Evolutionary conservation across 2,113 vertebrate genomes (phyloP).

Genomic region (Istiophorus platypterus): DNA sequence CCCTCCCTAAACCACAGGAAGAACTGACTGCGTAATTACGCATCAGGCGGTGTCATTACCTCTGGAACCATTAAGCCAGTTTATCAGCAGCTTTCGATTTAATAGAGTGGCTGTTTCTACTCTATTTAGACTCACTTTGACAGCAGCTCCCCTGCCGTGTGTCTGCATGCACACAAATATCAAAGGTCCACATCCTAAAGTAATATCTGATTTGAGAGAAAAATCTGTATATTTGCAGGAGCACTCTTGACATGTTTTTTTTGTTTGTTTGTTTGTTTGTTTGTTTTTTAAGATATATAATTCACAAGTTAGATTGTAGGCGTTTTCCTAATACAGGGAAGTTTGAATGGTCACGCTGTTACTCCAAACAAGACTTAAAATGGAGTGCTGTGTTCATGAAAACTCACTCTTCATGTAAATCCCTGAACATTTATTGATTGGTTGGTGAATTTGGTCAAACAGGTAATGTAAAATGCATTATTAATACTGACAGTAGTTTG

Average conservation of each 20-base stretch:
- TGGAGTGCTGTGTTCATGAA: background rate
- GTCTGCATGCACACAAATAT: conserved; percentile 1
- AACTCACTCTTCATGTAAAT: background rate
- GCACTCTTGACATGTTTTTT: background rate
- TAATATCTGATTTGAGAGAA: background rate
- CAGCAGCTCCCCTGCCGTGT: background rate
- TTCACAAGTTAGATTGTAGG: background rate
- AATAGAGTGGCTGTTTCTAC: background rate
- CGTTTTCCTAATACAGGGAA: background rate
- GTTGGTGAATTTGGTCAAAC: background rate
- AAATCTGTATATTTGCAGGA: background rate
- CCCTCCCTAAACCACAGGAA: background rate
- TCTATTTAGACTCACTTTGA: background rate
- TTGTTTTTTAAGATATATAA: background rate
- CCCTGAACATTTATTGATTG: background rate
- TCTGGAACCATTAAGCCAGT: background rate
- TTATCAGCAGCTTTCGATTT: background rate
- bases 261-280: background rate
- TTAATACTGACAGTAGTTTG: conserved; percentile 9
- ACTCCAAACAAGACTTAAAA: background rate
- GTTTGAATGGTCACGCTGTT: background rate
- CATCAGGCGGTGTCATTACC: background rate
- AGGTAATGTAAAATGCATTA: background rate
- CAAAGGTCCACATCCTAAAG: background rate
- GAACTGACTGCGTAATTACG: background rate